phyloP scores from a whole-genome alignment of 2,113 vertebrate species.

The Megaceryle torquata region DNA sequence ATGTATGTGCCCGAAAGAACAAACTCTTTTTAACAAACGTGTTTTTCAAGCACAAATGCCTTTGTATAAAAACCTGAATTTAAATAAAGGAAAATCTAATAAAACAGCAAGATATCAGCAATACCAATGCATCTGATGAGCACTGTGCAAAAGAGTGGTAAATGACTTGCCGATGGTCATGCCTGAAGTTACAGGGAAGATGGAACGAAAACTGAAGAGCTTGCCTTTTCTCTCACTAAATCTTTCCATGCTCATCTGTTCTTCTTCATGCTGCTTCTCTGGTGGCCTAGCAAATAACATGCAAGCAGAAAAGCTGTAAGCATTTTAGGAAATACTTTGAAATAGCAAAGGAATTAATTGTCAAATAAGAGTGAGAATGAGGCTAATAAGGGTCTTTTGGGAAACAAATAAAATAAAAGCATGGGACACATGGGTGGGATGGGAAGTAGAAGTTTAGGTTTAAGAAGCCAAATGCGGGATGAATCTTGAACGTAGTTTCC shows the following conservation, averaged over 20 bases:
- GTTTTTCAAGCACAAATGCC: not conserved
- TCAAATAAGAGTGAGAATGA: not conserved
- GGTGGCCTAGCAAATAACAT: not conserved
- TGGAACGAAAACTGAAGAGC: not conserved
- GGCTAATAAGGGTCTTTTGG: not conserved
- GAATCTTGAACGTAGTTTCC: not conserved
- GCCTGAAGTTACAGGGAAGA: not conserved
- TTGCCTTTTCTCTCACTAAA: not conserved
- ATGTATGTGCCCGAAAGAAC: not conserved
- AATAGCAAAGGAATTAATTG: not conserved
- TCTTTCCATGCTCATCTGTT: not conserved
- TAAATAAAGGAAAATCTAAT: not conserved
- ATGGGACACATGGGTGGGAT: rapidly evolving
- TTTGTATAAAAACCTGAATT: not conserved
- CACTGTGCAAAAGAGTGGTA: not conserved
- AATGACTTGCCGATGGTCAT: not conserved
- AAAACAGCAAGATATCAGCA: not conserved
- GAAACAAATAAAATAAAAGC: not conserved
- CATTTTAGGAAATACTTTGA: not conserved
- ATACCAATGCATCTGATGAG: not conserved
- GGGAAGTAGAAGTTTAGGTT: not conserved
- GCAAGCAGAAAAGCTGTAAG: not conserved
- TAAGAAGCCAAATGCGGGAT: not conserved
- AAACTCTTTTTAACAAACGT: not conserved
- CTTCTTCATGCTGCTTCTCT: not conserved